These are phyloP conservation scores for Craterocephalus amniculus DNA, from an alignment of 2,797 vertebrate species.

Conservation along the genomic window DNA sequence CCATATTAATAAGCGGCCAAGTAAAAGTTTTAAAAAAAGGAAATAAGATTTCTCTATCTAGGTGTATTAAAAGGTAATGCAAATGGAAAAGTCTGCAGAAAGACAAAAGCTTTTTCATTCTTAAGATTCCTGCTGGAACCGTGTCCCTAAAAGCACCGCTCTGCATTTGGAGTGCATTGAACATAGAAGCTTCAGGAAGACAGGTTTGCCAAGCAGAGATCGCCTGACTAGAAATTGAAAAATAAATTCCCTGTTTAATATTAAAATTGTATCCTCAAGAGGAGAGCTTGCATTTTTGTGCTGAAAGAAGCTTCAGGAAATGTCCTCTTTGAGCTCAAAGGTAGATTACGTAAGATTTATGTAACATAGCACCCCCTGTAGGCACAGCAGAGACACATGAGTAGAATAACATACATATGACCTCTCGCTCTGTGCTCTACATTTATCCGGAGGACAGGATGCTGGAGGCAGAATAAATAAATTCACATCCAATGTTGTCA, in stretches of 20 bases:
- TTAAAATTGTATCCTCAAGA: constrained; percentile 50
- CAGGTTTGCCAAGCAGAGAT: constrained; percentile 31
- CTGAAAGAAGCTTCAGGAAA: constrained; percentile 53
- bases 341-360: constrained; percentile 55
- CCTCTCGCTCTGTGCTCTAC: constrained; percentile 19
- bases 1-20: constrained; percentile 14
- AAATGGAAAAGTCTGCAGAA: constrained; percentile 41
- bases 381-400: constrained; percentile 25
- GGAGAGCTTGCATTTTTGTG: constrained; percentile 41
- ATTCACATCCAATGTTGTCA: constrained; percentile 4
- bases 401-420: constrained; percentile 32
- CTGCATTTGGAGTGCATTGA: constrained; percentile 2
- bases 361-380: constrained; percentile 57
- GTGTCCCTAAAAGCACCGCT: background rate
- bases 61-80: constrained; percentile 39
- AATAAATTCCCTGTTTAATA: constrained; percentile 46
- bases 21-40: constrained; percentile 26
- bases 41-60: too few species aligned
- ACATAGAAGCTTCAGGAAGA: constrained; percentile 41
- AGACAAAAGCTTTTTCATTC: constrained; percentile 41
- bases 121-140: constrained; percentile 36
- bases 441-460: constrained; percentile 27
- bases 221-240: constrained; percentile 39
- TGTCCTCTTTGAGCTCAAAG: constrained; percentile 31
- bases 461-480: constrained; percentile 32